Evolutionary conservation across 92 coral and sea anemone genomes (phyloP).

Genomic region (Isaurus tuberculatus): DNA sequence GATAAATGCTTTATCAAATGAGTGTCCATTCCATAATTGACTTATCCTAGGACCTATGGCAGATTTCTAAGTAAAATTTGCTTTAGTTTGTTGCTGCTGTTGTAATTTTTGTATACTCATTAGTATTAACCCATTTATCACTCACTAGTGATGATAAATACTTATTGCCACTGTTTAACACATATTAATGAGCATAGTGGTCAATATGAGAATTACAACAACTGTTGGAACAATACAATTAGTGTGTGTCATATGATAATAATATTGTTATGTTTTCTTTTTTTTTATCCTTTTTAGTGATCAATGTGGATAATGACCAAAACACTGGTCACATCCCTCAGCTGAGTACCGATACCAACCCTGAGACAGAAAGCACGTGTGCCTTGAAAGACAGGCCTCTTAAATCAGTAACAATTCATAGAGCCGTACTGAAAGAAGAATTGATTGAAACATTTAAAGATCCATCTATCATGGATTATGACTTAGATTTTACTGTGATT

Average conservation of each 20-base stretch:
- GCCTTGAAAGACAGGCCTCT: conserved; percentile 2
- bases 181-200: conserved; percentile 9
- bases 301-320: conserved; percentile 18
- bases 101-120: not conserved
- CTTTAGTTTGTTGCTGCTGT: conserved; percentile 15
- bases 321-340: conserved; percentile 17
- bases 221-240: conserved; percentile 17
- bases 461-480: conserved; percentile 9
- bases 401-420: conserved; percentile 34
- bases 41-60: conserved; percentile 12
- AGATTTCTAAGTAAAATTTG: conserved; percentile 10
- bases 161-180: conserved; percentile 11
- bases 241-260: not conserved
- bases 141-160: conserved; percentile 11
- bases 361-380: conserved; percentile 19
- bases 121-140: conserved; percentile 12
- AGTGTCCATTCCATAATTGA: conserved; percentile 13
- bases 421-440: conserved; percentile 45
- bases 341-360: conserved; percentile 20
- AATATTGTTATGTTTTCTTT: not conserved
- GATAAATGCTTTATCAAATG: conserved; percentile 11
- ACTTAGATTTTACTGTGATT: conserved; percentile 27
- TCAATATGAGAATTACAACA: conserved; percentile 14
- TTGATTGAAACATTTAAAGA: conserved; percentile 30
- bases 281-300: conserved; percentile 17